Evolutionary conservation across 2,888 invertebrate species (phyloP), one percentile per base, ranked within the genome.

Genomic region (Hypomecis punctinalis): DNA sequence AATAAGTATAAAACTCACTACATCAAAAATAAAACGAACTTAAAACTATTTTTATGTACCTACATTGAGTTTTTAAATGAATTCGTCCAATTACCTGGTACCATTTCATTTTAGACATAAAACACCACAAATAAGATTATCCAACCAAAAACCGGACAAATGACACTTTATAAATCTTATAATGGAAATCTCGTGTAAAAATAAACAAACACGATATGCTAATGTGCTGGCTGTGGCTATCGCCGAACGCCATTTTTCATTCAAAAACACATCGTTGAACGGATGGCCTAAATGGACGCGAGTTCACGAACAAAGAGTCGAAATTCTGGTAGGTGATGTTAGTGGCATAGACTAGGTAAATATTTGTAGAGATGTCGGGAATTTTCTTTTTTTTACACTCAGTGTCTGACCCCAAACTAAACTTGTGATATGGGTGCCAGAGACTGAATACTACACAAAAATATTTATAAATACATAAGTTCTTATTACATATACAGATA

Each of bases 251-350:
- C 58, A 60, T 68, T 78, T 76, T 80, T 77, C 77, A 75, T 81
- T 80, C 73, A 75, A 76, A 80, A 77, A 76, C 70, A 67, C 71
- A 69, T 74, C 67, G 66, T 68, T 67, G 71, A 76, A 73, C 71
- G 68, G 66, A 72, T 71, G 69, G 69, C 60, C 47, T 48, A 58
- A 72, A 78, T 72, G 68, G 68, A 51, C 63, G 36, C 36, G 48
- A 66, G 70, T 59, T 63, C 48, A 23, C 64, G 49, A 70, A 67
- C 66, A 66, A 68, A 70, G 58, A 72, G 67, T 65, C 65, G 60
- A 62, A 70, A 67, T 67, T 67, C 49, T 42, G 52, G 57, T 63
- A 45, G 58, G 43, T 63, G 59, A 63, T 55, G 58, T 59, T 54
- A 59, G 47, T 54, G 3, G 23, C 23, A 23, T 23, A 23, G 23